Base-by-base conservation (phyloP, 2,797 vertebrate species). In the Poeciliopsis gracilis region DNA sequence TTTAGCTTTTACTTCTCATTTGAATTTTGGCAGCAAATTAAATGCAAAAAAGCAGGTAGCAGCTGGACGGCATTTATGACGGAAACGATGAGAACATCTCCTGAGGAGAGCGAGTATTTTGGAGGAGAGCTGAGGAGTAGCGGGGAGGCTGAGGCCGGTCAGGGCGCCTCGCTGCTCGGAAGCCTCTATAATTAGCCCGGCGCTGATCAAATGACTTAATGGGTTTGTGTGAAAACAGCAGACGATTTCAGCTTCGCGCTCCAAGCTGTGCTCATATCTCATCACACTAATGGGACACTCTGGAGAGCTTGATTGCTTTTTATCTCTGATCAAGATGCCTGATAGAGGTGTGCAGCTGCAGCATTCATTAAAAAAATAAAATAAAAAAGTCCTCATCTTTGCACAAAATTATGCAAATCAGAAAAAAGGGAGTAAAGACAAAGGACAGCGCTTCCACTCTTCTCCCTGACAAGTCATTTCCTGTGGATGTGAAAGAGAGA, bases 171-270 rank as follows among this genome's bases (percentile, higher is more conserved):
- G 82, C 77, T 80, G 84, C 85, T 88, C 75, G 28, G 75, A 82
- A 84, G 73, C 77, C 85, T 82, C 91, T 94, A 95, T 91, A 94
- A 95, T 95, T 93, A 95, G 93, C 67, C 88, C 3, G 72, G 76
- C 33, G 88, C 91, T 87, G 89, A 94, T 93, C 90, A 93, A 91
- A 93, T 92, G 90, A 90, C 90, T 93, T 90, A 93, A 93, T 93
- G 92, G 91, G 89, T 92, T 93, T 89, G 86, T 93, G 89, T 92
- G 87, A 90, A 94, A 94, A 94, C 89, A 88, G 90, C 89, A 85
- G 90, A 88, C 91, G 90, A 91, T 91, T 92, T 91, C 90, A 87
- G 90, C 91, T 91, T 89, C 85, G 82, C 15, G 87, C 93, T 89
- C 0, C 51, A 66, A 92, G 93, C 87, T 61, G 86, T 82, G 88